Percentiles rank a stretch among this genome's conserved stretches.
These are phyloP conservation scores for Congeria kusceri DNA, from an alignment of 2,888 invertebrate genomes.

Conservation along the genomic window DNA sequence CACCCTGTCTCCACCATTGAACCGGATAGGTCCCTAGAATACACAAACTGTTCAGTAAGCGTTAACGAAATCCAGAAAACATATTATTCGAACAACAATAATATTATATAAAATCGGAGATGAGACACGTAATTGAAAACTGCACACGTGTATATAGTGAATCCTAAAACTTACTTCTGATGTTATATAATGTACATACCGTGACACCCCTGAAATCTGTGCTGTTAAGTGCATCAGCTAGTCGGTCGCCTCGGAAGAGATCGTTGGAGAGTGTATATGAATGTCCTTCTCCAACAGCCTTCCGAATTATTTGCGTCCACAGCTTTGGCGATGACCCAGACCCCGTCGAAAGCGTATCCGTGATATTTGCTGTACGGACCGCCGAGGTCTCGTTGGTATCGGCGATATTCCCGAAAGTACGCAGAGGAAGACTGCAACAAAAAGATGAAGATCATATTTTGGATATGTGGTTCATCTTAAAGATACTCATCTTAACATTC, in stretches of 20 bases:
- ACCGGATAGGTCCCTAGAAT: constrained; percentile 92
- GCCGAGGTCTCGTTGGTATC: constrained; percentile 85
- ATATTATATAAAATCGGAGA: too few relatives aligned
- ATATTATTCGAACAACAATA: too few relatives aligned
- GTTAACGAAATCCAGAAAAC: too few relatives aligned
- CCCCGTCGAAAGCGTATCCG: constrained; percentile 99
- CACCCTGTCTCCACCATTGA: constrained; percentile 97
- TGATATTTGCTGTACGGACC: constrained; percentile 92
- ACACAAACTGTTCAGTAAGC: too few relatives aligned
- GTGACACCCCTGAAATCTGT: constrained; percentile 96
- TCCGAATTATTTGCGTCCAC: constrained; percentile 93
- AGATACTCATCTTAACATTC: too few relatives aligned
- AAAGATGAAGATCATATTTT: too few relatives aligned
- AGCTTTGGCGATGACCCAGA: constrained; percentile 98
- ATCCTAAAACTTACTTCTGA: too few relatives aligned
- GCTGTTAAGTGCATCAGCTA: constrained; percentile 90
- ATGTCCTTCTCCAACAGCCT: background rate
- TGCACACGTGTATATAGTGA: too few relatives aligned
- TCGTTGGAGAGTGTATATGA: background rate
- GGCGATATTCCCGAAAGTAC: constrained; percentile 91
- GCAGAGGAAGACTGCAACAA: constrained; percentile 88
- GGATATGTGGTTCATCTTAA: too few relatives aligned
- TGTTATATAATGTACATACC: constrained; percentile 64
- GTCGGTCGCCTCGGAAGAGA: constrained; percentile 67
- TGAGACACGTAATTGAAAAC: too few relatives aligned